Percentiles rank a stretch among this genome's conserved stretches.
Conservation (phyloP, 2,113 vertebrate genomes). For the Tympanuchus pallidicinctus region DNA sequence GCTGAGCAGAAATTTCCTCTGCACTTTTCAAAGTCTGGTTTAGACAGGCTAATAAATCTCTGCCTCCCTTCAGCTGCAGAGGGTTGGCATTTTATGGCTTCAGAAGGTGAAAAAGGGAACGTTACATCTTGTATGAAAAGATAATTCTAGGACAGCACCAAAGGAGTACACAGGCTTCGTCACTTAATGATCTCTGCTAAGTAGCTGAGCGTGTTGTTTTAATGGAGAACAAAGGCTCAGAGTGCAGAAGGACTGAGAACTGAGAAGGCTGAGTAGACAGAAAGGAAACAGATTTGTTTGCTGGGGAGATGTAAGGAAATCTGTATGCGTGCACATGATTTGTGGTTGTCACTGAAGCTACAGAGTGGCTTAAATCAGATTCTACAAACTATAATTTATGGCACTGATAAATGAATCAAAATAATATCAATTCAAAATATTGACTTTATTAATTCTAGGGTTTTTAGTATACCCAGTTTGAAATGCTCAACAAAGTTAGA, state of each 20-base stretch:
- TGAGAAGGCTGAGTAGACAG: neutral
- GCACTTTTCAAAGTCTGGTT: constrained; percentile 18
- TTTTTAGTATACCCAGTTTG: neutral
- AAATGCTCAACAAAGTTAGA: constrained; percentile 42
- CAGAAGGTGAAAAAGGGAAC: constrained; percentile 30
- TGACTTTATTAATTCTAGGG: neutral
- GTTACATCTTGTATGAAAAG: neutral
- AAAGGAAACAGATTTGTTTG: constrained; percentile 33
- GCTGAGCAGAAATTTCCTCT: constrained; percentile 49
- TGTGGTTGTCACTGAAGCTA: constrained; percentile 31
- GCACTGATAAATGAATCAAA: neutral
- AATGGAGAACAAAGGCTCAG: constrained; percentile 1
- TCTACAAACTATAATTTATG: neutral
- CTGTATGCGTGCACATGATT: neutral
- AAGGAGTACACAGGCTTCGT: neutral
- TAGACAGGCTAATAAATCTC: constrained; percentile 57
- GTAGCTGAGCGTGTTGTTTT: neutral
- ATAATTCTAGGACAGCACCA: neutral
- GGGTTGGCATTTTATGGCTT: constrained; percentile 10
- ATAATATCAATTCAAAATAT: constrained; percentile 20
- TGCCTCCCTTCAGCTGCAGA: neutral
- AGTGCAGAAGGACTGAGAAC: neutral
- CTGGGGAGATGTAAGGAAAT: constrained; percentile 32
- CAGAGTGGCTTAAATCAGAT: neutral
- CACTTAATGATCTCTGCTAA: neutral